Conservation (phyloP, 1,140 invertebrate species). For the Bradynema listronoti region DNA sequence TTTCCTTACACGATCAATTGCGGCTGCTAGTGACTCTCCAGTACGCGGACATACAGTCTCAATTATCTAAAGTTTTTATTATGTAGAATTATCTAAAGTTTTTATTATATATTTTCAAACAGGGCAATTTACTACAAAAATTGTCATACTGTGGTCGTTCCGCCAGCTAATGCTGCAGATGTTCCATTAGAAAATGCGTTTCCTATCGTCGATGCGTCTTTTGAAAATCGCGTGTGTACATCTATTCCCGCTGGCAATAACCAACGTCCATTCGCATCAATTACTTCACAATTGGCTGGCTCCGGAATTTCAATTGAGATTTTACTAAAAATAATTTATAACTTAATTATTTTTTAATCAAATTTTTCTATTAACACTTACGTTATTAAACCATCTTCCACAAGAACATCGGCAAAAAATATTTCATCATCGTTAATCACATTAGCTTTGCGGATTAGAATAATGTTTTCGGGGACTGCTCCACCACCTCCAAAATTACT, state of each 20-base stretch:
- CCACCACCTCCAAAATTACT: neutral
- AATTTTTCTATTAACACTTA: no score
- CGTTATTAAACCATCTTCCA: conserved; percentile 91
- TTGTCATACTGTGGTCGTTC: conserved; percentile 84
- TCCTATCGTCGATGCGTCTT: conserved; percentile 65
- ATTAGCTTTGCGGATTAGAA: conserved; percentile 72
- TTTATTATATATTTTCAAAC: neutral
- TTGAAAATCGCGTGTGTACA: conserved; percentile 72
- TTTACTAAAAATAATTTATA: conserved; percentile 25
- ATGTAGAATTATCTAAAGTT: conserved; percentile 5
- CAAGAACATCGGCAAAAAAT: conserved; percentile 78
- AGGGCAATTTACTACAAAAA: conserved; percentile 60
- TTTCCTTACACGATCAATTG: conserved; percentile 77
- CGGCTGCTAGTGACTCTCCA: conserved; percentile 78
- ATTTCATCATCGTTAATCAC: conserved; percentile 90
- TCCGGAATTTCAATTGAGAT: conserved; percentile 20
- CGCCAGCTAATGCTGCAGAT: conserved; percentile 77
- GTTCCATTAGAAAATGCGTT: conserved; percentile 87
- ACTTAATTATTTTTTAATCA: no score
- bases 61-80: conserved; percentile 44
- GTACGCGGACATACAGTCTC: conserved; percentile 57
- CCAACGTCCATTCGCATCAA: conserved; percentile 38
- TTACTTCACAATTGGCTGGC: conserved; percentile 29
- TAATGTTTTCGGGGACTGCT: neutral
- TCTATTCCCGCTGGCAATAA: conserved; percentile 70